These are phyloP conservation scores for Heliconius nattereri DNA, from an alignment of 1,140 invertebrate genomes.

Conservation along the genomic window DNA sequence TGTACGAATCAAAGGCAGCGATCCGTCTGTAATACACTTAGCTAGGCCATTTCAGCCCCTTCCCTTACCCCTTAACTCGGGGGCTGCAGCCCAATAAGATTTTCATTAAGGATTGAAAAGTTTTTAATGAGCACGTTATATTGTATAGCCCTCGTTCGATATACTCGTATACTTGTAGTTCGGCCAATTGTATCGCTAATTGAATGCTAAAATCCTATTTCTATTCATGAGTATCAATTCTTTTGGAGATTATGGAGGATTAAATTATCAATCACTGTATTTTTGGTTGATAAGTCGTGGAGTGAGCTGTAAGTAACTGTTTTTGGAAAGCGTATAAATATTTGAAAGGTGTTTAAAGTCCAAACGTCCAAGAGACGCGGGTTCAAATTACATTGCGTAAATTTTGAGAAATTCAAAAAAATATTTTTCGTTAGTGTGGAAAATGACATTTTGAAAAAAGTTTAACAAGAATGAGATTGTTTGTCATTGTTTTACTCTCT, in stretches of 20 bases:
- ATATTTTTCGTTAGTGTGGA: too few species aligned
- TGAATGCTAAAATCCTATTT: conserved; percentile 32
- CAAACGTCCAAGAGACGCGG: too few species aligned
- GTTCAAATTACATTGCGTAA: too few species aligned
- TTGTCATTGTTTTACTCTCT: too few species aligned
- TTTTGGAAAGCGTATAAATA: background rate
- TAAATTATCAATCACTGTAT: background rate
- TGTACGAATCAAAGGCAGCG: conserved; percentile 79
- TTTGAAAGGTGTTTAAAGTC: too few species aligned
- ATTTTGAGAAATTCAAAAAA: too few species aligned
- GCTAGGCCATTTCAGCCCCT: conserved; percentile 67
- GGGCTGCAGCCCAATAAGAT: conserved; percentile 72
- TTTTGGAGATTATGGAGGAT: conserved; percentile 13
- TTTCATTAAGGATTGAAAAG: conserved; percentile 78
- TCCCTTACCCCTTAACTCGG: conserved; percentile 37
- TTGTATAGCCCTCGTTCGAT: conserved; percentile 36
- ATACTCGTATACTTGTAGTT: conserved; percentile 15
- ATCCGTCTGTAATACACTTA: conserved; percentile 78
- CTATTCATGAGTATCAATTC: conserved; percentile 28
- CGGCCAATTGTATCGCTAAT: conserved; percentile 37
- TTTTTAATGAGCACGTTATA: conserved; percentile 72
- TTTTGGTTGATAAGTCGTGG: background rate
- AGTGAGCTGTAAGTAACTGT: background rate
- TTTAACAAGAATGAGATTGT: too few species aligned
- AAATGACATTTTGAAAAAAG: too few species aligned